Base-by-base conservation (phyloP, 2,888 invertebrate species). In the Macrosoma leucophasiata region DNA sequence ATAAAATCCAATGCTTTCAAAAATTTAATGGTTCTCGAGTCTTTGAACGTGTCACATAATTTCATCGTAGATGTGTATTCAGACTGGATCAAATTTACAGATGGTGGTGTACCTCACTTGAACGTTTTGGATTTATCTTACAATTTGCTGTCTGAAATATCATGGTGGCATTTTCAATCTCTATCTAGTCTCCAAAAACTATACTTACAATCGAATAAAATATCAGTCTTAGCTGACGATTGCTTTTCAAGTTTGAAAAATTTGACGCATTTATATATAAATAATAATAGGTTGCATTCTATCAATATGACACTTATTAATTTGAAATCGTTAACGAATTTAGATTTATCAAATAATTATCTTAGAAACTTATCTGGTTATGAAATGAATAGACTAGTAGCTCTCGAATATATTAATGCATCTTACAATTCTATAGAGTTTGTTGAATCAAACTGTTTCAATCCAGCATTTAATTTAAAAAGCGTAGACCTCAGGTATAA, bases 401-500 rank as follows among this genome's bases (percentile, higher is more conserved):
- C 52, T n/a, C 44, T 82, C n/a, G 42, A 59, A 34, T 21, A 41
- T 6, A 33, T 77, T 2, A 79, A 81, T 34, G 49, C 69, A 19
- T 76, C 79, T 0, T 46, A 71, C 40, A 82, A 81, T 44, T 36
- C 28, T 1, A 62, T 82, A 8, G 54, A 59, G 46, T 37, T 27
- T 3, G 31, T 82, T 2, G 75, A 79, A 20, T 54, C 58, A 0
- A 66, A 69, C 39, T 69, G 70, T 40, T 79, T 81, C 29, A 63
- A 53, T 31, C 62, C 62, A 42, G 65, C 68, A 2, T 44, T 49
- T 3, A 53, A 57, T 34, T 54, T 82, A 14, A 31, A 52, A 38
- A 32, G 21, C 1, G 28, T 74, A 1, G 81, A 81, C 46, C 50
- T 82, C 3, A 72, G 70, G 39, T 53, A 58, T 24, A 82, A 82